Evolutionary conservation across 1,140 invertebrate species (phyloP), one percentile per base, ranked within the genome.

Genomic region (Mizuhopecten yessoensis): DNA sequence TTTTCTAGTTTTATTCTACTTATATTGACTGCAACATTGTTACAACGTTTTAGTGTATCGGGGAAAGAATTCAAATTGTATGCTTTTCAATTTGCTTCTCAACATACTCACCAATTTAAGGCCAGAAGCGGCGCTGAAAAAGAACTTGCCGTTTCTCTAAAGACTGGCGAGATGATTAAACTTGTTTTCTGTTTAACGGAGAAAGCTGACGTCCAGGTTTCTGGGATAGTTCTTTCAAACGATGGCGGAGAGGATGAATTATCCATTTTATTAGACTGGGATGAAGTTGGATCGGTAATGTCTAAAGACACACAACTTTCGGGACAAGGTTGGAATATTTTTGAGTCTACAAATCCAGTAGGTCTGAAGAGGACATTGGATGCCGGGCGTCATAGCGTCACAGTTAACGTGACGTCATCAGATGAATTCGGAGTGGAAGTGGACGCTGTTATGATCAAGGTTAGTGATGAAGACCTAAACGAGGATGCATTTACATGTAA

Each of bases 161-260:
- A 75, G 20, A 75, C 57, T 29, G 91, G 89, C 5, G 90, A 88
- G 0, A 88, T 33, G 29, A 42, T 94, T 33, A 86, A 86, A 10
- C 39, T 94, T 23, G 86, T 88, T 23, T 92, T 94, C 33, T 94
- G 93, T 89, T 45, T 93, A 23, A 49, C 87, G 17, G 49, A 93
- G 34, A 89, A 92, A 34, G 88, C 91, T 0, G 57, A 90, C 11
- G 87, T 94, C 23, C 89, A 86, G 33, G 89, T 94, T 34, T 88
- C 86, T 11, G 87, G 90, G n/a, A 86, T 94, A 9, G 34, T 90
- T 7, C 90, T 88, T 49, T 93, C 91, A 34, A 91, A 91, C 87
- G 91, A 91, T 29, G 91, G 91, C 10, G 17, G 23, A 20, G 39
- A 33, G 29, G 91, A 91, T 39, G 49, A n/a, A 10, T 88, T 88